These are phyloP conservation scores for Mystacornis crossleyi DNA, from an alignment of 2,113 vertebrate genomes.

Conservation along the genomic window DNA sequence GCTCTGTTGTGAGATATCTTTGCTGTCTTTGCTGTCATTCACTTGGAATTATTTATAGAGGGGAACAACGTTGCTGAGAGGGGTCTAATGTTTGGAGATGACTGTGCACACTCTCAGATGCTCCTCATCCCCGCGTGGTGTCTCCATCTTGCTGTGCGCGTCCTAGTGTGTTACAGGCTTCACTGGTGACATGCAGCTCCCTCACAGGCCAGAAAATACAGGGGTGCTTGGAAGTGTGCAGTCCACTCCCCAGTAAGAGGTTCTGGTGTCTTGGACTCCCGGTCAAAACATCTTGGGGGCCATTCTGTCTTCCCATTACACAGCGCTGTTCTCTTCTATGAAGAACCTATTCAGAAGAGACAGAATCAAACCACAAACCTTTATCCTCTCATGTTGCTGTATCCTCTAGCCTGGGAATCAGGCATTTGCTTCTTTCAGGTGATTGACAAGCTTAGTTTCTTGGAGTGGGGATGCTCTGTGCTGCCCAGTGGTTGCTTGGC, in stretches of 20 bases:
- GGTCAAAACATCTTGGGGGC: background rate
- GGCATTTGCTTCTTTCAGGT: background rate
- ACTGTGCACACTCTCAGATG: background rate
- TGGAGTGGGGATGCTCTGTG: constrained; percentile 30
- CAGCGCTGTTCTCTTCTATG: background rate
- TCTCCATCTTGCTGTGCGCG: background rate
- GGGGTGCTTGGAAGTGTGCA: background rate
- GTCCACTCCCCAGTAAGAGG: background rate
- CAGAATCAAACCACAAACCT: background rate
- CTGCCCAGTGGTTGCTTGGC: background rate
- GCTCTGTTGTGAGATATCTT: background rate
- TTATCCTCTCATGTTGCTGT: background rate
- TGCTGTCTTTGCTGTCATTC: background rate
- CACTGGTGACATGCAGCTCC: background rate
- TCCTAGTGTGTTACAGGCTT: background rate
- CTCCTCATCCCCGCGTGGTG: background rate
- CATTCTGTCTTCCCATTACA: background rate
- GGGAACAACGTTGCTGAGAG: background rate
- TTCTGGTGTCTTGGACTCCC: background rate
- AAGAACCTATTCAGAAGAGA: background rate
- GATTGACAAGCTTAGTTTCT: constrained; percentile 7
- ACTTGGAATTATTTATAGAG: background rate
- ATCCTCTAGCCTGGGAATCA: background rate
- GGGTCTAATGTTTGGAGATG: background rate
- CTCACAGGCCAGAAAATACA: background rate